Percentiles rank a stretch among this genome's conserved stretches.
Conservation (phyloP, 2,797 vertebrate species). For the Craterocephalus amniculus region DNA sequence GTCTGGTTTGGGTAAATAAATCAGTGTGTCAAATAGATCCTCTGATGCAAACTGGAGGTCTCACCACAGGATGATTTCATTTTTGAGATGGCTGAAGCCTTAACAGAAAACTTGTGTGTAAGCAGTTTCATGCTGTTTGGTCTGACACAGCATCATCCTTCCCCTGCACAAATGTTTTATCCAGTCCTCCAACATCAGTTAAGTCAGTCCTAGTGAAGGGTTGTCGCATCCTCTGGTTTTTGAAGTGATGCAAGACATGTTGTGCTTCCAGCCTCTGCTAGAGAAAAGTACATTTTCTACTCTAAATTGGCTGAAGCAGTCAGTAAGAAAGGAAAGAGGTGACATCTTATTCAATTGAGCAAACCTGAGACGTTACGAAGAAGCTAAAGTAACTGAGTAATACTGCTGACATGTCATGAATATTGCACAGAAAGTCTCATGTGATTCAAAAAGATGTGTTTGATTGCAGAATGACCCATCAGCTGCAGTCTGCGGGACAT, state of each 20-base stretch:
- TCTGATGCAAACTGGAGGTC: conserved; percentile 19
- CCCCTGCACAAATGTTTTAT: background rate
- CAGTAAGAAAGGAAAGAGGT: background rate
- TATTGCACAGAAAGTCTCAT: background rate
- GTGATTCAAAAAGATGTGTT: background rate
- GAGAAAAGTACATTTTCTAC: background rate
- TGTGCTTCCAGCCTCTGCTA: background rate
- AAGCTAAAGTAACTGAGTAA: background rate
- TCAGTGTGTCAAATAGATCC: conserved; percentile 17
- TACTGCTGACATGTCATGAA: background rate
- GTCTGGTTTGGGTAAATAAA: conserved; percentile 11
- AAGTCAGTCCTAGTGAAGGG: background rate
- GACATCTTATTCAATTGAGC: background rate
- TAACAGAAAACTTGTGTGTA: background rate
- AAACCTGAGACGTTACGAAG: background rate
- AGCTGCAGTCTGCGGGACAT: background rate
- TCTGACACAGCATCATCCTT: background rate
- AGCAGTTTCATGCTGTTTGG: background rate
- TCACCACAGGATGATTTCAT: conserved; percentile 10
- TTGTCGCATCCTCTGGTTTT: background rate
- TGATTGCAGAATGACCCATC: background rate
- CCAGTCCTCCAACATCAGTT: background rate
- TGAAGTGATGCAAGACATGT: background rate
- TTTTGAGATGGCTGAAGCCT: conserved; percentile 1
- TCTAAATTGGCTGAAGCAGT: background rate